A percentile compares a stretch with the other conserved stretches of the same genome.
These are phyloP conservation scores for Anguilla marmorata DNA, from an alignment of 2,797 vertebrate genomes.

Conservation along the genomic window DNA sequence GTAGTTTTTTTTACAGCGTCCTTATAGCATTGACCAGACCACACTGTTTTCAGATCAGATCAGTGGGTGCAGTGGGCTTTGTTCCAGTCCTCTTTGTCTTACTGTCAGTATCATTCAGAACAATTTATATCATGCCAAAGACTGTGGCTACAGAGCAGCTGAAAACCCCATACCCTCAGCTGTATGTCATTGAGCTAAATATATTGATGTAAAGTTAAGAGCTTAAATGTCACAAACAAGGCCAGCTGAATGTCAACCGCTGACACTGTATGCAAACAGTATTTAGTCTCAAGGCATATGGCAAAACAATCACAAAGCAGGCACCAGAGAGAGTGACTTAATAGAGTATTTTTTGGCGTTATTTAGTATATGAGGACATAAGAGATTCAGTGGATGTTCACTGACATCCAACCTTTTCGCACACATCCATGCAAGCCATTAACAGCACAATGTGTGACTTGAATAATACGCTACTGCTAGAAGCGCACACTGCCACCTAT, in stretches of 20 bases:
- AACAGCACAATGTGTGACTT: neutral
- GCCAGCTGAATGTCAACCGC: neutral
- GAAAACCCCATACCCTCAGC: neutral
- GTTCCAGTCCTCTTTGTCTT: slow-evolving; percentile 42
- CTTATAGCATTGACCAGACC: neutral
- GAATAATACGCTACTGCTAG: neutral
- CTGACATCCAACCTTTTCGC: neutral
- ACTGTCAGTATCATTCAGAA: slow-evolving; percentile 41
- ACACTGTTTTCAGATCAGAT: neutral
- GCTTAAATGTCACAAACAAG: neutral
- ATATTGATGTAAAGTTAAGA: neutral
- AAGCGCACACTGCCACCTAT: neutral
- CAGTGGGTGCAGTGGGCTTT: neutral
- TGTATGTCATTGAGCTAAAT: slow-evolving; percentile 7
- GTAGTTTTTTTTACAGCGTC: neutral
- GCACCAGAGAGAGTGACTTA: neutral
- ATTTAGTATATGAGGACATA: neutral
- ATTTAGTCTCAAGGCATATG: neutral
- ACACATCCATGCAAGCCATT: neutral
- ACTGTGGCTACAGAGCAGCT: neutral
- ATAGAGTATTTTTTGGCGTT: neutral
- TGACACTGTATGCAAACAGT: neutral
- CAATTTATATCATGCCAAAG: neutral
- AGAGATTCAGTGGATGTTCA: neutral
- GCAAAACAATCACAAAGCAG: neutral